These are phyloP conservation scores for Eupelmus urozonus DNA, from an alignment of 2,888 invertebrate genomes.

Conservation along the genomic window DNA sequence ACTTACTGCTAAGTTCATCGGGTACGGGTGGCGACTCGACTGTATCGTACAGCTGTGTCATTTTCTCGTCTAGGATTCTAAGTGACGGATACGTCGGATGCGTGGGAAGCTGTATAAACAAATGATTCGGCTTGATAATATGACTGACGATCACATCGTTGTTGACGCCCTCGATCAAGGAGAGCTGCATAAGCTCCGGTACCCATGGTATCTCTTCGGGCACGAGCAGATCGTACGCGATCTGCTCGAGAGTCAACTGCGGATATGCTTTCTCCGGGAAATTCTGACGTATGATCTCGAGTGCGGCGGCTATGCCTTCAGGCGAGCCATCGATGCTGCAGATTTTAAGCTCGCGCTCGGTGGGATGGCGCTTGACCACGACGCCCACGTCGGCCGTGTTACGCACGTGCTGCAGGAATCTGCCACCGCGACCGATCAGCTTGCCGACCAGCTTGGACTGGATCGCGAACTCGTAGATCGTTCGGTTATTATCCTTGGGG, in stretches of 20 bases:
- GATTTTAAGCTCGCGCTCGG: conserved; percentile 86
- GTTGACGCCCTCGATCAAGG: conserved; percentile 93
- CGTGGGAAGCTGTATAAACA: conserved; percentile 96
- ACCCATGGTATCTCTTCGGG: conserved; percentile 66
- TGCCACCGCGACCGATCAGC: conserved; percentile 91
- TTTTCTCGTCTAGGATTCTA: conserved; percentile 87
- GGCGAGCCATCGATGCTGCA: conserved; percentile 91
- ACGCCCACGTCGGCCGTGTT: conserved; percentile 88
- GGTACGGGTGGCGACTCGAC: conserved; percentile 89
- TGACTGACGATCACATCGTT: conserved; percentile 95
- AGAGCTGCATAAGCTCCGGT: conserved; percentile 81
- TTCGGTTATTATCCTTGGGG: conserved; percentile 68
- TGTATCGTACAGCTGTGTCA: conserved; percentile 89
- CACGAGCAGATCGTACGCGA: conserved; percentile 65
- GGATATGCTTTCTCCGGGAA: conserved; percentile 91
- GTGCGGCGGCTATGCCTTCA: conserved; percentile 88
- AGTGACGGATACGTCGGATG: conserved; percentile 95
- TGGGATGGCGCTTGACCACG: conserved; percentile 87
- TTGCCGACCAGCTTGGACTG: conserved; percentile 89
- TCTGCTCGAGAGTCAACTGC: conserved; percentile 85
- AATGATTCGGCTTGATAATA: conserved; percentile 90
- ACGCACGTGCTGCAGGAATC: conserved; percentile 89
- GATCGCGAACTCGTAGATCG: conserved; percentile 86
- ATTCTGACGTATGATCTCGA: conserved; percentile 90
- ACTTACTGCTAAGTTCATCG: conserved; percentile 86